Evolutionary conservation across 2,113 vertebrate species (phyloP).

Genomic region (Callipepla californica): DNA sequence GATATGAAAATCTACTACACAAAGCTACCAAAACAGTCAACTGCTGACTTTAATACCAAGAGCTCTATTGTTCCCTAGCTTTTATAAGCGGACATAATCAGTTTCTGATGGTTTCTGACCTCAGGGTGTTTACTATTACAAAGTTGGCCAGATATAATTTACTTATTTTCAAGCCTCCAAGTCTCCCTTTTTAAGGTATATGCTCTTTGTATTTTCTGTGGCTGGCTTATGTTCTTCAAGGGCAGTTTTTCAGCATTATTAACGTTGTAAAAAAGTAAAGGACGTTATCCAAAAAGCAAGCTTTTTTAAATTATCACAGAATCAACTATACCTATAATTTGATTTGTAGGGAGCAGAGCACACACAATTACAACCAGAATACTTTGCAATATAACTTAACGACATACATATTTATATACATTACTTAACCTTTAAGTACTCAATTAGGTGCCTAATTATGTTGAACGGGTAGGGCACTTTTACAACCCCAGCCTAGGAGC

Average conservation of each 20-base stretch:
- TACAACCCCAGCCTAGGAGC: not conserved
- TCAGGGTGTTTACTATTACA: not conserved
- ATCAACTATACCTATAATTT: not conserved
- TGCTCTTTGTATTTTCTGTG: not conserved
- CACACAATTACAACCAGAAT: not conserved
- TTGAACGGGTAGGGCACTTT: not conserved
- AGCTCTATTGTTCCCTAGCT: not conserved
- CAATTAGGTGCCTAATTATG: not conserved
- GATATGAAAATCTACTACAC: not conserved
- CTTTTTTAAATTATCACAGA: not conserved
- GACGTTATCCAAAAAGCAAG: not conserved
- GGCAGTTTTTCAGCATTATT: not conserved
- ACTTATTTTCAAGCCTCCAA: not conserved
- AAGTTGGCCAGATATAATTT: not conserved
- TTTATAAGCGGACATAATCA: not conserved
- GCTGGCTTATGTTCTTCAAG: not conserved
- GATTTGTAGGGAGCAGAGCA: not conserved
- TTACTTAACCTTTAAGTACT: not conserved
- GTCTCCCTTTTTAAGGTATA: not conserved
- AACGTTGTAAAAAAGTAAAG: not conserved
- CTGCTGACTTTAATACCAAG: not conserved
- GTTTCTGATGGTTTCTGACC: not conserved
- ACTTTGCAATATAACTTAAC: slow-evolving; percentile 38
- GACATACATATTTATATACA: not conserved
- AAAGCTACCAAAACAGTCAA: not conserved